These are phyloP conservation scores for Papilio helenus DNA, from an alignment of 1,140 invertebrate genomes.

Conservation along the genomic window DNA sequence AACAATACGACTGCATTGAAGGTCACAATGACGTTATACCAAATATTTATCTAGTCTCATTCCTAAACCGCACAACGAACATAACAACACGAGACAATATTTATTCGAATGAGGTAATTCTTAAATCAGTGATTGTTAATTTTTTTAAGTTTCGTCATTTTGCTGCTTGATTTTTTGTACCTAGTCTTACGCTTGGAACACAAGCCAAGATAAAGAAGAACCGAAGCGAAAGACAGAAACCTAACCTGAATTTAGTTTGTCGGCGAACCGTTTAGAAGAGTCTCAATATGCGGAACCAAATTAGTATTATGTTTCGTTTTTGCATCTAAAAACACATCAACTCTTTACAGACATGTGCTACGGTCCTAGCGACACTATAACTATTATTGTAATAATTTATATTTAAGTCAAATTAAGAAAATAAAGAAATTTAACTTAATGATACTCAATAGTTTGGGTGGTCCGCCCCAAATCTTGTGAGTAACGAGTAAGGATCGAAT, in stretches of 20 bases:
- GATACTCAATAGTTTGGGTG: not conserved
- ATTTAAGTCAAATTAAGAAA: not conserved
- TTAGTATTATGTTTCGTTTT: too few relatives aligned
- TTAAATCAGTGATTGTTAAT: not conserved
- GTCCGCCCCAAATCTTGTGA: not conserved
- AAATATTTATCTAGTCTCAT: conserved; percentile 15
- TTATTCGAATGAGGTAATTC: not conserved
- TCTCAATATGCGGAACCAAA: too few relatives aligned
- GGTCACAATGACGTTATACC: not conserved
- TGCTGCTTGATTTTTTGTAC: not conserved
- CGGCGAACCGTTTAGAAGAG: too few relatives aligned
- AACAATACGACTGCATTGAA: conserved; percentile 4
- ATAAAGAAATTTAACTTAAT: not conserved
- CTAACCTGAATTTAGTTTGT: too few relatives aligned
- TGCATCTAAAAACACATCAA: too few relatives aligned
- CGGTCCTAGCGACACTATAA: too few relatives aligned
- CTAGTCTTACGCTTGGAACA: too few relatives aligned
- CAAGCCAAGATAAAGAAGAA: too few relatives aligned
- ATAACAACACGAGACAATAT: not conserved
- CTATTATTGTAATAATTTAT: too few relatives aligned
- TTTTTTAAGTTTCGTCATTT: not conserved
- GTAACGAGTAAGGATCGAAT: not conserved
- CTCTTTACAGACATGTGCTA: too few relatives aligned
- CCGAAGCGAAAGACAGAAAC: too few relatives aligned
- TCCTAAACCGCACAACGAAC: not conserved